Evolutionary conservation across 2,888 invertebrate species (phyloP).

Genomic region (Limnephilus rhombicus): DNA sequence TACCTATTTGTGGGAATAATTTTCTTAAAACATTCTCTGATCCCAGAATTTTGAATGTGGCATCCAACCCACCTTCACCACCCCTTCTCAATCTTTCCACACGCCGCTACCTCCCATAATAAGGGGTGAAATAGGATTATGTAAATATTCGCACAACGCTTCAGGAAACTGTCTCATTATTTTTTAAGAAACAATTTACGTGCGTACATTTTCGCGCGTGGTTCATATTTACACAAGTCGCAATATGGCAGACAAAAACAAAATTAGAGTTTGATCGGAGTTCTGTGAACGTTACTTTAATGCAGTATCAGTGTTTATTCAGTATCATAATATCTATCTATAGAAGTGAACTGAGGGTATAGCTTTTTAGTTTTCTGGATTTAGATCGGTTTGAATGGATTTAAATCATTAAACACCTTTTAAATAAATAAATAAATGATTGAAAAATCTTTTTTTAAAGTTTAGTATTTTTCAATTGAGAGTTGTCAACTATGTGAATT

Average conservation of each 20-base stretch:
- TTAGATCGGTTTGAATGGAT: too few relatives aligned
- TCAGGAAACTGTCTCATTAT: slow-evolving; percentile 61
- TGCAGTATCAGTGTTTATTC: neutral
- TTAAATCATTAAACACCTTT: neutral
- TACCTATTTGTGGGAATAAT: neutral
- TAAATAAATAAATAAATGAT: neutral
- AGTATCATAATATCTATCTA: too few relatives aligned
- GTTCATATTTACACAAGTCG: slow-evolving; percentile 21
- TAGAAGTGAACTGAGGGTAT: too few relatives aligned
- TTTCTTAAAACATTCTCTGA: neutral
- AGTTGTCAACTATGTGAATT: neutral
- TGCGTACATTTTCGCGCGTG: slow-evolving; percentile 17
- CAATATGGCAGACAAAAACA: neutral
- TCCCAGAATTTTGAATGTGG: neutral
- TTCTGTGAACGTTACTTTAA: neutral
- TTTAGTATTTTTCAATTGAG: neutral
- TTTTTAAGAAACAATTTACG: slow-evolving; percentile 60
- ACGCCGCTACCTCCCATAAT: neutral
- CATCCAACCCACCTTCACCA: neutral
- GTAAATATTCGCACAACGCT: slow-evolving; percentile 62
- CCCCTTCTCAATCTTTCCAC: neutral
- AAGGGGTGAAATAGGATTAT: slow-evolving; percentile 54
- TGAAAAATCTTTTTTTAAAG: neutral
- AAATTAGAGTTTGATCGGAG: neutral
- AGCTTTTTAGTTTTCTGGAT: too few relatives aligned